A percentile compares a stretch with the other conserved stretches of the same genome.
phyloP scores from a whole-genome alignment of 2,113 vertebrate species.

The Psilopsiagon aurifrons region DNA sequence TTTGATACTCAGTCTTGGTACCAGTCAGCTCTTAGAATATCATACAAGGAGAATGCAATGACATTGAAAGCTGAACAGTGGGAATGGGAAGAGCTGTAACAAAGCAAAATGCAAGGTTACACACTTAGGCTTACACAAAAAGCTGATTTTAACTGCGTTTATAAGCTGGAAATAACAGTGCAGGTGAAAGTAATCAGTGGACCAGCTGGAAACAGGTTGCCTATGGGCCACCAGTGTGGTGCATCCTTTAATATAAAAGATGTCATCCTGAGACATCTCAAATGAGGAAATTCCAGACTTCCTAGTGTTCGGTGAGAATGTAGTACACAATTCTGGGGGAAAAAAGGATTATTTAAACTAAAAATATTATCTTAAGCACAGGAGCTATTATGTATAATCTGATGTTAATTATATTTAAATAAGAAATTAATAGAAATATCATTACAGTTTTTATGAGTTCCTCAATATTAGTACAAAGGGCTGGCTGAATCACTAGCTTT shows the following conservation, averaged over 20 bases:
- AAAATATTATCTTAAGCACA: not conserved
- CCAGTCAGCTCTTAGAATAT: not conserved
- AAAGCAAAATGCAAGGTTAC: not conserved
- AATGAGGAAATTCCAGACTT: not conserved
- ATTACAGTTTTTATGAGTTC: not conserved
- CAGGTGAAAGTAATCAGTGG: not conserved
- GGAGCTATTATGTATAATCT: not conserved
- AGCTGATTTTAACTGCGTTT: not conserved
- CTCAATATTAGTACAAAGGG: not conserved
- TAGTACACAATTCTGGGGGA: not conserved
- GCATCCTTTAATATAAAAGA: not conserved
- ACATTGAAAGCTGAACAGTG: not conserved
- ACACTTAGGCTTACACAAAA: not conserved
- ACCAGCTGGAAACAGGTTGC: constrained; percentile 19
- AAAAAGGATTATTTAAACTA: not conserved
- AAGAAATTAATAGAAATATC: not conserved
- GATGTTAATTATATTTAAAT: not conserved
- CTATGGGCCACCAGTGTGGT: not conserved
- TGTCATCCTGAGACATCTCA: not conserved
- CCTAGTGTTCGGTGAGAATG: not conserved
- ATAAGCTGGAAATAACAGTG: not conserved
- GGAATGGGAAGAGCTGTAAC: not conserved
- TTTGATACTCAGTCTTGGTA: not conserved
- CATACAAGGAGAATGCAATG: not conserved
- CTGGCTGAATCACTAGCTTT: not conserved